phyloP scores from a whole-genome alignment of 2,113 vertebrate species.

The Glareola pratincola region DNA sequence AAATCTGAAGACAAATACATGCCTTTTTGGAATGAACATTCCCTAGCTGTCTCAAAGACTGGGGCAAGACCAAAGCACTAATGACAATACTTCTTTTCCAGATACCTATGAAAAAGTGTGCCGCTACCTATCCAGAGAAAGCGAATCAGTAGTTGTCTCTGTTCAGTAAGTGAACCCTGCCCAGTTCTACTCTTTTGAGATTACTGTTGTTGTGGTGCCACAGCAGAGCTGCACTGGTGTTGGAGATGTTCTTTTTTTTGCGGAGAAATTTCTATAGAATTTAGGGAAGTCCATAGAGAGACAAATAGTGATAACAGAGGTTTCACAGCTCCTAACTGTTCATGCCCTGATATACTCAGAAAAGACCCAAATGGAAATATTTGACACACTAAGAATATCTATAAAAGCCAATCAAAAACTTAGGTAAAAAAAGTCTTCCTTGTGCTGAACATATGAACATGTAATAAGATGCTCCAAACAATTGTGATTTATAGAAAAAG shows the following conservation, averaged over 20 bases:
- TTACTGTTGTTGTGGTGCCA: background rate
- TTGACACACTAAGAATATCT: background rate
- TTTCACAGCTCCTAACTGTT: background rate
- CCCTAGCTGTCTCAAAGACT: background rate
- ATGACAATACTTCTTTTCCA: constrained; percentile 57
- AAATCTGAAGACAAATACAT: background rate
- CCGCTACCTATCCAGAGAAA: constrained; percentile 75
- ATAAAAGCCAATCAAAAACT: background rate
- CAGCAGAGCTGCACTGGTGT: background rate
- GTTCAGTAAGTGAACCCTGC: constrained; percentile 76
- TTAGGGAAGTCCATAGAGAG: background rate
- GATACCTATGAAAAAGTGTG: constrained; percentile 81
- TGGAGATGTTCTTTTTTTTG: background rate
- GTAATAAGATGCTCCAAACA: background rate
- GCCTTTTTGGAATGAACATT: background rate
- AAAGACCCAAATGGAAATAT: background rate
- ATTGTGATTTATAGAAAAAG: background rate
- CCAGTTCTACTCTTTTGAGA: background rate
- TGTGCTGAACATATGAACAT: background rate
- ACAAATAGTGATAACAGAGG: background rate
- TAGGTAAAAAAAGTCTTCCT: background rate
- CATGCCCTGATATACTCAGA: background rate
- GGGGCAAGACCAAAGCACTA: background rate
- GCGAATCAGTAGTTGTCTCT: constrained; percentile 79
- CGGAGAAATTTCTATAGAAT: background rate